Conservation (phyloP, 1,140 invertebrate genomes). For the Tenebrio molitor region DNA sequence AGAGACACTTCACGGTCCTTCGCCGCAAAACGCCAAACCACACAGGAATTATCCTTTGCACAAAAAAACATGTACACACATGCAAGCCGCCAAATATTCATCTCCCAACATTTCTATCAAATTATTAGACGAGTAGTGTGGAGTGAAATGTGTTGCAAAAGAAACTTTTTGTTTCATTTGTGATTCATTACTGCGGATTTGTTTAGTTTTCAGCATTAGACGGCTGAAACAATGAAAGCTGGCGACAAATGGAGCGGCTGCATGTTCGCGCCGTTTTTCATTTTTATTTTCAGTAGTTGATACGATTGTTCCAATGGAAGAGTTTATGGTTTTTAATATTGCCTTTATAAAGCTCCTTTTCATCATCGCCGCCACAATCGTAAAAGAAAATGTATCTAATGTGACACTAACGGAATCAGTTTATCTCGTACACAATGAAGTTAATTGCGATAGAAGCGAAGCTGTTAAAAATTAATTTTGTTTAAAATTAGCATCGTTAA, state of each 20-base stretch:
- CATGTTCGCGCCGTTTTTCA: constrained; percentile 11
- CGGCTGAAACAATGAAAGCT: too few relatives aligned
- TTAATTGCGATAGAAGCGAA: not conserved
- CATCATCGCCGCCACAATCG: not conserved
- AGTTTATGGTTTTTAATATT: constrained; percentile 33
- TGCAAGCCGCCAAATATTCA: too few relatives aligned
- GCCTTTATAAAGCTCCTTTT: constrained; percentile 22
- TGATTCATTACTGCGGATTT: too few relatives aligned
- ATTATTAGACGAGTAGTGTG: too few relatives aligned
- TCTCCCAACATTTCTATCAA: too few relatives aligned
- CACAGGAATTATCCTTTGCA: too few relatives aligned
- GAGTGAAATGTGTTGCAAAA: too few relatives aligned
- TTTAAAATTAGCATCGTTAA: constrained; percentile 22
- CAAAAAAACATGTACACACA: too few relatives aligned
- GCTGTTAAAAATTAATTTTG: constrained; percentile 18
- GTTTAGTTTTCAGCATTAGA: too few relatives aligned
- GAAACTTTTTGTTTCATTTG: too few relatives aligned
- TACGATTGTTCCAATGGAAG: constrained; percentile 25
- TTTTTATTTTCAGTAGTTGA: constrained; percentile 25
- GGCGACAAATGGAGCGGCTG: not conserved
- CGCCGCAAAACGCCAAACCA: too few relatives aligned
- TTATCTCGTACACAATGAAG: constrained; percentile 1
- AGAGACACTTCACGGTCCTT: too few relatives aligned
- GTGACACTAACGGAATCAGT: not conserved
- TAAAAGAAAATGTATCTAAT: constrained; percentile 2